These are phyloP conservation scores for Luehdorfia chinensis DNA, from an alignment of 1,140 invertebrate species.

Conservation along the genomic window DNA sequence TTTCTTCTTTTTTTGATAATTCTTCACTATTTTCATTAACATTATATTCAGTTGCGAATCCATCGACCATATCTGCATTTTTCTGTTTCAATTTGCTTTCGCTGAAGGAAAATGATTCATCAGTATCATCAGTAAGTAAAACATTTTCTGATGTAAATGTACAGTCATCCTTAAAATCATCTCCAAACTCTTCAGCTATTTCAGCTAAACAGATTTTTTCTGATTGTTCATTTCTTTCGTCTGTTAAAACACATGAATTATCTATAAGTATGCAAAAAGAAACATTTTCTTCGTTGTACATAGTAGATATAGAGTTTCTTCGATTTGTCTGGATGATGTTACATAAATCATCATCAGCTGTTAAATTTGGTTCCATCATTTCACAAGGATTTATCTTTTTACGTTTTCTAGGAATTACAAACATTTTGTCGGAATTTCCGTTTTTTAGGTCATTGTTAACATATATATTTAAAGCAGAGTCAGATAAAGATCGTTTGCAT, in stretches of 20 bases:
- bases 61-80: conserved; percentile 5
- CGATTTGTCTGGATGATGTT: conserved; percentile 52
- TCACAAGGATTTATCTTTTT: conserved; percentile 31
- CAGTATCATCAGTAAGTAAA: conserved; percentile 1
- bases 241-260: conserved; percentile 51
- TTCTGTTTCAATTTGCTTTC: conserved; percentile 3
- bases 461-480: conserved; percentile 47
- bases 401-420: conserved; percentile 34
- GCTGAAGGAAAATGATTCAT: no score
- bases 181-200: conserved; percentile 15
- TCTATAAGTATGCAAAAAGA: conserved; percentile 63
- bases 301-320: conserved; percentile 57
- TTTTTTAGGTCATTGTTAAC: conserved; percentile 21
- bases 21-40: conserved; percentile 24
- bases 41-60: conserved; percentile 15
- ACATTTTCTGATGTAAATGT: neutral
- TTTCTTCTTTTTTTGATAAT: no score
- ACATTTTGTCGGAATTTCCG: conserved; percentile 22
- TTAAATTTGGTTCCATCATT: conserved; percentile 32
- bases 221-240: conserved; percentile 44
- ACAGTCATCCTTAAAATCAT: neutral
- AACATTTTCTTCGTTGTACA: conserved; percentile 57
- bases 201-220: conserved; percentile 49
- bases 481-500: conserved; percentile 61
- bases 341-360: conserved; percentile 39